Base-by-base conservation (phyloP, 1,140 invertebrate genomes). In the Callitettix versicolor region DNA sequence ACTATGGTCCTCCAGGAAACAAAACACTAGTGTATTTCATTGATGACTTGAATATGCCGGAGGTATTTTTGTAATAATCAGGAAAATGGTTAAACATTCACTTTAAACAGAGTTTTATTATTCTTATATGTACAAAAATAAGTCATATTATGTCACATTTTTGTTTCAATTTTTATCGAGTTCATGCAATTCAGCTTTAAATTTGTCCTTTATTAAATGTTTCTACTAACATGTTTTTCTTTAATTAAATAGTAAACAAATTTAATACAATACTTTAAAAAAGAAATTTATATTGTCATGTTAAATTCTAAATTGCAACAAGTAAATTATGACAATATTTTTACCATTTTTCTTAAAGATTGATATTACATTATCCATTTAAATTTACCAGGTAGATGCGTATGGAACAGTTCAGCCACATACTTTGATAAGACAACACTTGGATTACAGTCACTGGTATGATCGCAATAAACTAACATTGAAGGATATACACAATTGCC, bases 1-100 rank as follows among this genome's bases (percentile, higher is more conserved):
- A 95, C 73, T 98, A 87, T 64, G 95, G 92, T 4, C 95, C 95
- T 18, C 92, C 92, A 2, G 92, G 94, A 30, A 94, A 84, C 62
- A 95, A 95, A 70, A 88, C 84, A 0, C 72, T 98, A n/a, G 83
- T 97, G 56, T 97, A 96, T 68, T 98, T 97, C 69, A 86, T 97
- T 55, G 95, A 97, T 68, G 94, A 98, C 65, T 87, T 97, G 84
- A 98, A 98, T 67, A 97, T 97, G 93, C 93, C 94, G 14, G 91
- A 95, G 77, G 92, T 92, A 64, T 58, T 48, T 55, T 36, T 20
- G 9, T n/a, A n/a, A n/a, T n/a, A n/a, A n/a, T n/a, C n/a, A n/a
- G n/a, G n/a, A n/a, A n/a, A n/a, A n/a, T n/a, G n/a, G n/a, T n/a
- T n/a, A n/a, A n/a, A n/a, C n/a, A n/a, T 11, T 44, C 17, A 21